Conservation (phyloP, 2,797 vertebrate genomes). For the Fistularia tabacaria region DNA sequence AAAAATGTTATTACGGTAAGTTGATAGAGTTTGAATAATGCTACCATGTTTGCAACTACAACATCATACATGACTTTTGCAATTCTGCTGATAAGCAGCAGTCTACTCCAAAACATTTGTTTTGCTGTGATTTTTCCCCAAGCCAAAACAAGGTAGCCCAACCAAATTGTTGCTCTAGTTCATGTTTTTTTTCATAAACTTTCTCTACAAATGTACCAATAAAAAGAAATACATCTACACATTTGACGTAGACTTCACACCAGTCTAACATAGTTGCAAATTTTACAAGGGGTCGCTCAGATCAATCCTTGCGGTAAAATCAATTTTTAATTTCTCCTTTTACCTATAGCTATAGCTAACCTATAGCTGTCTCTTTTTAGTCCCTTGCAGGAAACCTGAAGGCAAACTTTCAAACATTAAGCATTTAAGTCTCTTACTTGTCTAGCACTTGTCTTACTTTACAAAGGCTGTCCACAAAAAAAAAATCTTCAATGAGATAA, state of each 20-base stretch:
- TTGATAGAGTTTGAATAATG: background rate
- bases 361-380: constrained; percentile 5
- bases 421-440: constrained; percentile 38
- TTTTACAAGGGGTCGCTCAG: no score
- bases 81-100: no score
- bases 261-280: no score
- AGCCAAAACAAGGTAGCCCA: no score
- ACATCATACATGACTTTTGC: background rate
- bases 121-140: no score
- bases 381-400: constrained; percentile 27
- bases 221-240: no score
- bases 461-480: constrained; percentile 46
- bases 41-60: background rate
- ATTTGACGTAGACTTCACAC: no score
- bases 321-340: constrained; percentile 1
- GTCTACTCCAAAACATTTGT: no score
- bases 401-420: constrained; percentile 15
- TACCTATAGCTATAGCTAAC: constrained; percentile 1
- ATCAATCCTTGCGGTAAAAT: background rate
- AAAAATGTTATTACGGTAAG: constrained; percentile 9
- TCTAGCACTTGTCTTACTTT: constrained; percentile 61
- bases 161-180: no score
- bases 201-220: no score
- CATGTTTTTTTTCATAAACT: no score
- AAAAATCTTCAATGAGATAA: constrained; percentile 72